Evolutionary conservation across 2,113 vertebrate genomes (phyloP), one percentile per base, ranked within the genome.

Genomic region (Pseudonaja textilis): DNA sequence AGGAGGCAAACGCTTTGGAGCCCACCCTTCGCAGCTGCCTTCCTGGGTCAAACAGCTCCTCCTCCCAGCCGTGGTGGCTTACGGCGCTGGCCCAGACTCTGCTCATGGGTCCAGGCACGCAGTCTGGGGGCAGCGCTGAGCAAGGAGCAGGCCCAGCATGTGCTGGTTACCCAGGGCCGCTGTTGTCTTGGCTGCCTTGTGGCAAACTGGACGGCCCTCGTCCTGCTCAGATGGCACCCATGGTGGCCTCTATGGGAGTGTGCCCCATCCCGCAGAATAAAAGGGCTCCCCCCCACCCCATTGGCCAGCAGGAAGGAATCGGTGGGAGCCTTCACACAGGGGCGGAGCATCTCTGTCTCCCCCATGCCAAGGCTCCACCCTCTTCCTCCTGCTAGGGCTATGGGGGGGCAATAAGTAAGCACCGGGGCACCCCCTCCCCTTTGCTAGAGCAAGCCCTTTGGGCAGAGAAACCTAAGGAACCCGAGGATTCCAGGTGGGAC

Each of bases 31-130:
- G 14, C 6, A 34, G 26, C 50, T 55, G 29, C 52, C 87, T 23
- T 26, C 64, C 69, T 29, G 42, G 50, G 20, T 14, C 45, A 18
- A 2, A 26, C 18, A 2, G n/a, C 29, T 74, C 45, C 22, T 26
- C 34, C 89, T 23, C 29, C 61, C 47, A 50, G 29, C n/a, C 29
- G 5, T 2, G 61, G 45, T 34, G 42, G 4, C 47, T 50, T 10
- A 4, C 18, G 25, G 29, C 2, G 20, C 16, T 2, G 52, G 8
- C 52, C 14, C 12, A 0, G n/a, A 23, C n/a, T 55, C 87, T 39
- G 50, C 2, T 29, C 20, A 18, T 22, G 50, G 85, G 8, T 8
- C 8, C 0, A 2, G 25, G 7, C 18, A 16, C 14, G 6, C 0
- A n/a, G 14, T 50, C 91, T 47, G 54, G 3, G 22, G 12, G 7